Conservation (phyloP, 2,888 invertebrate species). For the Mythimna ferrago region DNA sequence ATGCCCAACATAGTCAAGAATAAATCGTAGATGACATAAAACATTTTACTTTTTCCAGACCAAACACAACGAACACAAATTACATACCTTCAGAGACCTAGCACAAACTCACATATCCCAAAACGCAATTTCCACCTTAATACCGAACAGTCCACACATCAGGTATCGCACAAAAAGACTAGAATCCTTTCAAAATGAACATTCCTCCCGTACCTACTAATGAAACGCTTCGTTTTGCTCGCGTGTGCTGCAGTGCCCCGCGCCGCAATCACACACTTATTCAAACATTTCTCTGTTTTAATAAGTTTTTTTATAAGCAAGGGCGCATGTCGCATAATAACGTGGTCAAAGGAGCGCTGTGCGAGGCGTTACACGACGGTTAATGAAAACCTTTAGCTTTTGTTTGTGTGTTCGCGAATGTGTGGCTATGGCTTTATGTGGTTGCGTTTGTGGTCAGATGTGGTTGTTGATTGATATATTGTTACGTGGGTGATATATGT, state of each 20-base stretch:
- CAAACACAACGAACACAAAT: slow-evolving; percentile 12
- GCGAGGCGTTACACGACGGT: slow-evolving; percentile 53
- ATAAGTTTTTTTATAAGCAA: slow-evolving; percentile 82
- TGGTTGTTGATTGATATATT: slow-evolving; percentile 28
- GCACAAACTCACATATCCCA: neutral
- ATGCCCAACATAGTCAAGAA: neutral
- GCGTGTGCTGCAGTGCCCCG: slow-evolving; percentile 35
- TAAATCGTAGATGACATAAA: neutral
- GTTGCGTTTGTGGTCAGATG: slow-evolving; percentile 26
- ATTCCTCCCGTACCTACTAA: slow-evolving; percentile 59
- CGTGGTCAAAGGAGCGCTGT: slow-evolving; percentile 74
- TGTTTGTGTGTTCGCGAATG: slow-evolving; percentile 33
- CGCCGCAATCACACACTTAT: slow-evolving; percentile 88
- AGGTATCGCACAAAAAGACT: slow-evolving; percentile 55
- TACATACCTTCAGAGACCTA: neutral
- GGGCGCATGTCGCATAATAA: slow-evolving; percentile 79
- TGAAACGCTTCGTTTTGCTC: slow-evolving; percentile 59
- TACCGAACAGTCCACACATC: slow-evolving; percentile 49
- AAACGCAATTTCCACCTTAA: slow-evolving; percentile 57
- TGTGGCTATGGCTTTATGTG: slow-evolving; percentile 34
- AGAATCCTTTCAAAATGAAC: slow-evolving; percentile 54
- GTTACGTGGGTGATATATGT: neutral
- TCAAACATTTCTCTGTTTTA: slow-evolving; percentile 84
- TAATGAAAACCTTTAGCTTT: slow-evolving; percentile 65
- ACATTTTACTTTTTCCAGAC: slow-evolving; percentile 10